These are phyloP conservation scores for Solenodon paradoxus DNA, from an alignment of 2,113 vertebrate species.

Conservation along the genomic window DNA sequence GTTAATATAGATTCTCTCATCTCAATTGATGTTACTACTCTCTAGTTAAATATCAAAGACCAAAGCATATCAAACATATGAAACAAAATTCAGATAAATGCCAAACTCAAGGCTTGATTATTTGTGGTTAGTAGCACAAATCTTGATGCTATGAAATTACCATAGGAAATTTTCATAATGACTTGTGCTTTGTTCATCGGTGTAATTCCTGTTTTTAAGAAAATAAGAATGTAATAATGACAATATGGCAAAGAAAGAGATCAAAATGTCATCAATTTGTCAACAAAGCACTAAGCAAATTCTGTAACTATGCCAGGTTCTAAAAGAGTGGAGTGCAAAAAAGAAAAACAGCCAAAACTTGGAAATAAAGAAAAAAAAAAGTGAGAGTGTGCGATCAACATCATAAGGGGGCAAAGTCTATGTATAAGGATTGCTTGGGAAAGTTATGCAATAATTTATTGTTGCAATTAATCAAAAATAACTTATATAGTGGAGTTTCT, in stretches of 20 bases:
- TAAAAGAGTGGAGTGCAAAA: neutral
- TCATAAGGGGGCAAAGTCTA: neutral
- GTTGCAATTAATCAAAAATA: neutral
- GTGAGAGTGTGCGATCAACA: neutral
- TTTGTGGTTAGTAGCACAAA: neutral
- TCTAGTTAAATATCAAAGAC: neutral
- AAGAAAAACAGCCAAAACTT: neutral
- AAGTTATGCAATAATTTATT: neutral
- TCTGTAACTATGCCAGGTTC: neutral
- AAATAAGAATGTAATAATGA: neutral
- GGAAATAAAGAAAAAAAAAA: neutral
- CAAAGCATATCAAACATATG: neutral
- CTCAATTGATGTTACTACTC: neutral
- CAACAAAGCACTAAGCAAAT: neutral
- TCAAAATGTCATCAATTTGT: neutral
- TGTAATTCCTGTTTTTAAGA: neutral
- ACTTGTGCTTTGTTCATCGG: neutral
- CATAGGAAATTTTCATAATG: neutral
- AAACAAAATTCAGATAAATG: neutral
- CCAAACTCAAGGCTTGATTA: neutral
- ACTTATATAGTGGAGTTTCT: neutral
- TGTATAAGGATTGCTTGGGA: rapidly evolving
- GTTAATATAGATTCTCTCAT: neutral
- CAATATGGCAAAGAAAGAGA: neutral
- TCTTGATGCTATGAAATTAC: neutral